phyloP scores from a whole-genome alignment of 2,797 vertebrate species.

The Bucorvus abyssinicus region DNA sequence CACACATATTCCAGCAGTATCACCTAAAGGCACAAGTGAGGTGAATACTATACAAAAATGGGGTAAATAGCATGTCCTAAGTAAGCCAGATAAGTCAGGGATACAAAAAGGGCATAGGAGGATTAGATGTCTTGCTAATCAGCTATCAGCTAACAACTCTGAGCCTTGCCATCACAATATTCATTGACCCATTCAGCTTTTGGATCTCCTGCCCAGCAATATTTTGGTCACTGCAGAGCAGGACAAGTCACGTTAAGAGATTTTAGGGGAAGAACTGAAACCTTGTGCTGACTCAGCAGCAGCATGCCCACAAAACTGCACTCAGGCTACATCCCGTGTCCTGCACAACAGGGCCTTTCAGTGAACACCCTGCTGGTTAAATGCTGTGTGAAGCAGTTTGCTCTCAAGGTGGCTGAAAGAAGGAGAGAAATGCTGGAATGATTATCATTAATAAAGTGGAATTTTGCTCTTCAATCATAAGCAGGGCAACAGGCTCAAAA shows the following conservation, averaged over 20 bases:
- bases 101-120: neutral
- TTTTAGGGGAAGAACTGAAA: neutral
- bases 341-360: fast-evolving
- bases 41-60: neutral
- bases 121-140: neutral
- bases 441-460: neutral
- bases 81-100: neutral
- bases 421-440: fast-evolving
- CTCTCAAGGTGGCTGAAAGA: neutral
- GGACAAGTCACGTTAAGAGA: neutral
- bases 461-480: neutral
- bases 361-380: neutral
- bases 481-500: neutral
- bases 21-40: neutral
- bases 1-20: neutral
- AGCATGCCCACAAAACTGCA: neutral
- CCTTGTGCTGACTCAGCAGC: neutral
- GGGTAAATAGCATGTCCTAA: neutral
- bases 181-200: neutral
- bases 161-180: neutral
- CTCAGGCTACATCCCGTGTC: neutral
- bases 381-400: neutral
- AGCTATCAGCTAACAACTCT: neutral
- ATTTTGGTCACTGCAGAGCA: neutral
- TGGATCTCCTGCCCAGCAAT: neutral